A percentile compares a stretch with the other conserved stretches of the same genome.
Conservation (phyloP, 1,140 invertebrate species). For the Bombus haemorrhoidalis region DNA sequence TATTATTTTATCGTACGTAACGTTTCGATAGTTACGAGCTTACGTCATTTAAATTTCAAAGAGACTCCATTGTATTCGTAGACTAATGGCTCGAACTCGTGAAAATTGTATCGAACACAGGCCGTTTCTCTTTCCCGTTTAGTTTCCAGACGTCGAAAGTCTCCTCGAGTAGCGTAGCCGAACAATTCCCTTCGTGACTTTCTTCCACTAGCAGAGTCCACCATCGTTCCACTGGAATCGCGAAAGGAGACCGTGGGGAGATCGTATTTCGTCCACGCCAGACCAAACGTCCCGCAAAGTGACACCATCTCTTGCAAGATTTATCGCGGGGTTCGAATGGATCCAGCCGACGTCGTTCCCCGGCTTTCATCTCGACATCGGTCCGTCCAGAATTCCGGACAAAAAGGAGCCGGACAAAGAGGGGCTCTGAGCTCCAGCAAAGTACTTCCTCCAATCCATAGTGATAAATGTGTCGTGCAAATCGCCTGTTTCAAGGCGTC, state of each 20-base stretch:
- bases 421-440: neutral
- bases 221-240: neutral
- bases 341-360: neutral
- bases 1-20: neutral
- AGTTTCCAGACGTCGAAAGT: neutral
- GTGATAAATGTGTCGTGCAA: too few species aligned
- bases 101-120: slow-evolving; percentile 1
- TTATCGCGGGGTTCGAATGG: neutral
- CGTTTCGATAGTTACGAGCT: neutral
- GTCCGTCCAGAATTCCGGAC: neutral
- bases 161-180: neutral
- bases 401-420: neutral
- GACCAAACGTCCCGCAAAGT: neutral
- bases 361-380: neutral
- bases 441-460: too few species aligned
- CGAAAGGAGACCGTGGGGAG: neutral
- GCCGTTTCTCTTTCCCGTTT: neutral
- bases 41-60: neutral
- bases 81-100: neutral
- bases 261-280: neutral
- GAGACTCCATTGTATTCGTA: neutral
- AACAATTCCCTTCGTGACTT: slow-evolving; percentile 1
- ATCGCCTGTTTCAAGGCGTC: too few species aligned
- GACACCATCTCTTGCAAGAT: slow-evolving; percentile 2
- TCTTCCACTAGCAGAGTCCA: neutral